Evolutionary conservation across 2,797 vertebrate genomes (phyloP), one percentile per base, ranked within the genome.

Genomic region (Manis crassicaudata): DNA sequence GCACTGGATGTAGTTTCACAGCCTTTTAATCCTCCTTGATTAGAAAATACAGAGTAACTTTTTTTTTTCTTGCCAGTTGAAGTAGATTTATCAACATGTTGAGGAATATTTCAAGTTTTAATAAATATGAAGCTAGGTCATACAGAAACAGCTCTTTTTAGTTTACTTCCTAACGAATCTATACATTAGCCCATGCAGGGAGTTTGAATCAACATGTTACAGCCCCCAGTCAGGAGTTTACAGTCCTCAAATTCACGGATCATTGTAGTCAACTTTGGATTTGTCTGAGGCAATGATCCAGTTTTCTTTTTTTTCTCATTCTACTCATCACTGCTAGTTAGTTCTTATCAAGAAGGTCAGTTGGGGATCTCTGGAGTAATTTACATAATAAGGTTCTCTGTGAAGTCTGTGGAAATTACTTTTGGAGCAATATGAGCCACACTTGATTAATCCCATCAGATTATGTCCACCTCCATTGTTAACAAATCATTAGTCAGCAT

Each of bases 11-110:
- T 90, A 96, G 92, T 96, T 97, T 97, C 96, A 97, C 60, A 83
- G 88, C 32, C 94, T 97, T 97, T 92, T 90, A 96, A 94, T 95
- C 93, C 95, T 97, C 92, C 65, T 97, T 97, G 90, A 95, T 79
- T 96, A 89, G 58, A 62, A 93, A 97, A 92, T 87, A 77, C 0
- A 3, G 67, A 83, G 21, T 93, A 63, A 65, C 50, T 75, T 95
- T 75, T 84, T 65, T 89, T 93, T 7, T 9, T 79, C 82, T 96
- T 95, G 70, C 62, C 56, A 81, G 91, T 96, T 91, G 40, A 77
- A 95, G 13, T 35, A 91, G 97, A 23, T 70, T 46, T 79, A 90
- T 2, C 1, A 88, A 18, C 29, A 94, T 54, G 95, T 77, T 85
- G 79, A 90, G 82, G 96, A 93, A 68, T 27, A 70, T 43, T 96